Evolutionary conservation across 2,113 vertebrate genomes (phyloP).

Genomic region (Xyliphius kryptos): DNA sequence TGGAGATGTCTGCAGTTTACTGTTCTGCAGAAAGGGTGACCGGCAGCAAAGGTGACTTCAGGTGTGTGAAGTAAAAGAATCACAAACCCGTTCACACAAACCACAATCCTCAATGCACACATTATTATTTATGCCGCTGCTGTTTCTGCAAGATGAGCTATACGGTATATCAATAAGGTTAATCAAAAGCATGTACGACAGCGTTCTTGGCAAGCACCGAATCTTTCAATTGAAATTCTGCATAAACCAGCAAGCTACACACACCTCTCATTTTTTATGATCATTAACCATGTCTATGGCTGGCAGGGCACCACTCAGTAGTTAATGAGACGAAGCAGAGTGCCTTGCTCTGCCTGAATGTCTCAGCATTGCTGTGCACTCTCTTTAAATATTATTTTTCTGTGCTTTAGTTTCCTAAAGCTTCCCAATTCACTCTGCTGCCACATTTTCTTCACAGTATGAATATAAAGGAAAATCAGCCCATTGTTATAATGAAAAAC

Average conservation of each 20-base stretch:
- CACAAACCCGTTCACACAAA: neutral
- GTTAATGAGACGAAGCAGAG: constrained; percentile 24
- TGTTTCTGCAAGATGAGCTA: neutral
- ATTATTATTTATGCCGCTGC: too few relatives aligned
- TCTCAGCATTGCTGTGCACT: neutral
- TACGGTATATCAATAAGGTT: neutral
- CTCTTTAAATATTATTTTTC: too few relatives aligned
- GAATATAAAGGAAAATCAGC: too few relatives aligned
- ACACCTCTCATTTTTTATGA: constrained; percentile 25
- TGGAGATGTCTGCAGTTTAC: constrained; percentile 77
- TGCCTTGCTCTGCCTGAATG: neutral
- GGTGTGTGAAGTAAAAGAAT: constrained; percentile 57
- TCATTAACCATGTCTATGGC: constrained; percentile 30
- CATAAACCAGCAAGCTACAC: constrained; percentile 25
- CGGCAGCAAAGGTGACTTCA: constrained; percentile 88
- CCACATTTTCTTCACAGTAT: too few relatives aligned
- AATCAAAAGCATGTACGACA: neutral
- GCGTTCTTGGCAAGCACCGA: constrained; percentile 1
- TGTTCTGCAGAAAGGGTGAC: constrained; percentile 77
- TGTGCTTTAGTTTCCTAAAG: too few relatives aligned
- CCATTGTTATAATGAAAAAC: too few relatives aligned
- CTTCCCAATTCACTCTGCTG: too few relatives aligned
- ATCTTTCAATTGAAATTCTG: constrained; percentile 6
- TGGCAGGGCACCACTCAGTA: constrained; percentile 27
- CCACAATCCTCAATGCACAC: neutral